These are phyloP conservation scores for Cercopithecus mona DNA, from an alignment of 2,113 vertebrate genomes.

Conservation along the genomic window DNA sequence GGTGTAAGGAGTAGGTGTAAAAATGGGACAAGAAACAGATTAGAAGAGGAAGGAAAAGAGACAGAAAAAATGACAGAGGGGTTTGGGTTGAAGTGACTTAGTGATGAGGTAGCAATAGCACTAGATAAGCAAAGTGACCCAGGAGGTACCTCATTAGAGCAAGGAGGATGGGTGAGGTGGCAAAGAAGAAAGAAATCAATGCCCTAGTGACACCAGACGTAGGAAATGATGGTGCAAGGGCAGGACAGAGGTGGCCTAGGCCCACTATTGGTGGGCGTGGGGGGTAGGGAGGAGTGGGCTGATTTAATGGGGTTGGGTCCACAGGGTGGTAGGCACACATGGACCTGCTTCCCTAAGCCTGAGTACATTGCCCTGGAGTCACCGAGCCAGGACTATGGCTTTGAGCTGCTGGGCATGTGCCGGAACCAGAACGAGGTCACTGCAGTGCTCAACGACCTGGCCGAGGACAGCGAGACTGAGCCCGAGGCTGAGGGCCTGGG, in stretches of 20 bases:
- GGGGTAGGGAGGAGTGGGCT: not conserved
- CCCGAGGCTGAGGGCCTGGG: slow-evolving; percentile 81
- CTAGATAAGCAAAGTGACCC: not conserved
- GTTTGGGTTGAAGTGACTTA: not conserved
- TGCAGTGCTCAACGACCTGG: slow-evolving; percentile 89
- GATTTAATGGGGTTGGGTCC: not conserved
- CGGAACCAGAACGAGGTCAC: slow-evolving; percentile 94
- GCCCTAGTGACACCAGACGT: not conserved
- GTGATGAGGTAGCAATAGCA: not conserved
- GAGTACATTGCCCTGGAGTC: slow-evolving; percentile 91
- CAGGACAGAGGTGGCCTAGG: not conserved
- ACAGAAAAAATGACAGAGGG: not conserved
- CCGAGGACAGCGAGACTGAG: slow-evolving; percentile 79
- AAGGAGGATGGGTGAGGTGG: not conserved
- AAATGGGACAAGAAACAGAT: not conserved
- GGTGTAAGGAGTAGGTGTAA: not conserved
- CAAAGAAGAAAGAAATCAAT: not conserved
- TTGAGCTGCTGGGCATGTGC: slow-evolving; percentile 94
- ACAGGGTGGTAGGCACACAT: not conserved
- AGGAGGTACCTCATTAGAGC: not conserved
- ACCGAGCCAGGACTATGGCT: slow-evolving; percentile 91
- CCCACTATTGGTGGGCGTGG: not conserved
- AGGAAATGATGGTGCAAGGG: not conserved
- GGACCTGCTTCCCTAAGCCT: slow-evolving; percentile 80
- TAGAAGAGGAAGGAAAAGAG: not conserved